phyloP scores from a whole-genome alignment of 2,888 invertebrate species.

The Caenorhabditis doughertyi region DNA sequence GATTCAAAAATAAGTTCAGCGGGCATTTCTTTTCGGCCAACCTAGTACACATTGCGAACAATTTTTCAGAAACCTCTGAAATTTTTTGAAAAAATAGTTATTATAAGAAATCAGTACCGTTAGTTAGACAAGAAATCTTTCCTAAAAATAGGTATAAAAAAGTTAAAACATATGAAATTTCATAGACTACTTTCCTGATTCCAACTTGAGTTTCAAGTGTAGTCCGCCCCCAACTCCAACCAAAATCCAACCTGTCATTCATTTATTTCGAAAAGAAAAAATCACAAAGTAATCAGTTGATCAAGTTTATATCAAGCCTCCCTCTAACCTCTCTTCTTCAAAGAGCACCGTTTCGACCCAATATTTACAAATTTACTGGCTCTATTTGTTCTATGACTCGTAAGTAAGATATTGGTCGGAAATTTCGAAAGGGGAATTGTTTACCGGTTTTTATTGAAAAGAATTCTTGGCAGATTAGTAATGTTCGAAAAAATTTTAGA shows the following conservation, averaged over 20 bases:
- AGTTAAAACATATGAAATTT: too few relatives aligned
- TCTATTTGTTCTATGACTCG: conserved; percentile 51
- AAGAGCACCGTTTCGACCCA: conserved; percentile 21
- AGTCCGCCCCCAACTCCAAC: not conserved
- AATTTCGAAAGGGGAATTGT: not conserved
- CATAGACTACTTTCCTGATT: too few relatives aligned
- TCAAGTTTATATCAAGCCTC: conserved; percentile 37
- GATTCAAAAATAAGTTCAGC: too few relatives aligned
- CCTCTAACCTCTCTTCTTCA: conserved; percentile 10
- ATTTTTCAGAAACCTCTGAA: too few relatives aligned
- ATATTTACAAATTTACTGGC: conserved; percentile 31
- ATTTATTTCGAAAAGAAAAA: conserved; percentile 2
- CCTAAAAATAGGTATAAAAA: not conserved
- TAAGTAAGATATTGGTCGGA: conserved; percentile 46
- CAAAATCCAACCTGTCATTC: not conserved
- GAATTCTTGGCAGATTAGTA: conserved; percentile 28
- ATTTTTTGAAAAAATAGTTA: too few relatives aligned
- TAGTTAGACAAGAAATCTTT: too few relatives aligned
- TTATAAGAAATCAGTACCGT: not conserved
- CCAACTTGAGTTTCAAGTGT: not conserved
- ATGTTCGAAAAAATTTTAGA: conserved; percentile 19
- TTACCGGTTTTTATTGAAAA: conserved; percentile 23
- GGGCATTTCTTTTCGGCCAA: too few relatives aligned
- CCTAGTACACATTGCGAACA: too few relatives aligned
- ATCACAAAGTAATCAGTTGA: conserved; percentile 15